Evolutionary conservation across 2,113 vertebrate species (phyloP).

Genomic region (Vidua chalybeata): DNA sequence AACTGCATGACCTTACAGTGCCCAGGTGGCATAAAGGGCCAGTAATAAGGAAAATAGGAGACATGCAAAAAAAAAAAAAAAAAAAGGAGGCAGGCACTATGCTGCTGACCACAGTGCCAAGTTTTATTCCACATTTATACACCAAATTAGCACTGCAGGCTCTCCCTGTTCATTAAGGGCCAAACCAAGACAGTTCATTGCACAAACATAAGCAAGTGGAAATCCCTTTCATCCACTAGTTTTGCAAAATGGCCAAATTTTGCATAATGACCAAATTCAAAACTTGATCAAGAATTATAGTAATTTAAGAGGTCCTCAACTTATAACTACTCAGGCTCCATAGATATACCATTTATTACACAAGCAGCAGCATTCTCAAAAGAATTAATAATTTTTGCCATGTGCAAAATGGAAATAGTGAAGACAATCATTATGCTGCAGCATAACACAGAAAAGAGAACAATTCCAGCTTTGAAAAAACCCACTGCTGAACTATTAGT

Average conservation of each 20-base stretch:
- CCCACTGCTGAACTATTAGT: background rate
- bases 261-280: background rate
- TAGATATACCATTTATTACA: background rate
- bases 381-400: background rate
- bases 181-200: background rate
- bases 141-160: background rate
- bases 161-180: background rate
- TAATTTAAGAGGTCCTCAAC: background rate
- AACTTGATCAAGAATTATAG: background rate
- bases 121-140: background rate
- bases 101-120: background rate
- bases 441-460: background rate
- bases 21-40: background rate
- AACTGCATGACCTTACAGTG: background rate
- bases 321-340: background rate
- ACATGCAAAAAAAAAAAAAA: background rate
- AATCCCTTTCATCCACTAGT: background rate
- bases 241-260: background rate
- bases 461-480: background rate
- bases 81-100: background rate
- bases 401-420: background rate
- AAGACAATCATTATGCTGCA: background rate
- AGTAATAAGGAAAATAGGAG: background rate
- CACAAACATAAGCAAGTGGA: background rate
- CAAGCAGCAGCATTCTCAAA: background rate